phyloP scores from a whole-genome alignment of 2,113 vertebrate species.

The Grallaria varia region DNA sequence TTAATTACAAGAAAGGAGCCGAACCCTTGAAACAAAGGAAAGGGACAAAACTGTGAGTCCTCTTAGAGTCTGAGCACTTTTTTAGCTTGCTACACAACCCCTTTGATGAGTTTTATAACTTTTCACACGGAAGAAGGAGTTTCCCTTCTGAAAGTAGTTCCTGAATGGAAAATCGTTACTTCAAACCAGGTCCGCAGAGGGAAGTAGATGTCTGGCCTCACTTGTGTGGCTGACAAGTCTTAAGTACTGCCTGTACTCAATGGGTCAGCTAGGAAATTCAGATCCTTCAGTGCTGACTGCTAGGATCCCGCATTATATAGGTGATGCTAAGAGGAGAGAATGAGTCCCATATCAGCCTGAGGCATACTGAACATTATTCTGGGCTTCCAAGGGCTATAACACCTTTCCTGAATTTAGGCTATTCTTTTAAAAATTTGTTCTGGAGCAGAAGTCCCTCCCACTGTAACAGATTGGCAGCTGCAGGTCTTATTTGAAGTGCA shows the following conservation, averaged over 20 bases:
- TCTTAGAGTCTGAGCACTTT: not conserved
- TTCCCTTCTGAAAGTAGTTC: not conserved
- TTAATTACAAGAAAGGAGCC: not conserved
- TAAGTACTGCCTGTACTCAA: not conserved
- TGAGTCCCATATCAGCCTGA: not conserved
- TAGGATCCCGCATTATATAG: not conserved
- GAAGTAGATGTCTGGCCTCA: not conserved
- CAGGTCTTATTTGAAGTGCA: not conserved
- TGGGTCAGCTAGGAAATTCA: not conserved
- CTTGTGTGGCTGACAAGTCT: not conserved
- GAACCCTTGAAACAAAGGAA: not conserved
- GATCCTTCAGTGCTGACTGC: not conserved
- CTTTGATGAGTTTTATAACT: not conserved
- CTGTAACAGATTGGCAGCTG: not conserved
- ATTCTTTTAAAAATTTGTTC: not conserved
- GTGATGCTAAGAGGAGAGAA: not conserved
- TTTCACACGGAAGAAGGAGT: not conserved
- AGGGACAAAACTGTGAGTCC: not conserved
- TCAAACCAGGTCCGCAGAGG: not conserved
- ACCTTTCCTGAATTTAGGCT: not conserved
- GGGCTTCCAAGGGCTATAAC: not conserved
- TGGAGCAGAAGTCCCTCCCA: not conserved
- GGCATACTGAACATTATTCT: not conserved
- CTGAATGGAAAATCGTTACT: not conserved
- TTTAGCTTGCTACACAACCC: not conserved